phyloP scores from a whole-genome alignment of 35 echinoderm and acorn worm genomes.

The Ptychodera flava region DNA sequence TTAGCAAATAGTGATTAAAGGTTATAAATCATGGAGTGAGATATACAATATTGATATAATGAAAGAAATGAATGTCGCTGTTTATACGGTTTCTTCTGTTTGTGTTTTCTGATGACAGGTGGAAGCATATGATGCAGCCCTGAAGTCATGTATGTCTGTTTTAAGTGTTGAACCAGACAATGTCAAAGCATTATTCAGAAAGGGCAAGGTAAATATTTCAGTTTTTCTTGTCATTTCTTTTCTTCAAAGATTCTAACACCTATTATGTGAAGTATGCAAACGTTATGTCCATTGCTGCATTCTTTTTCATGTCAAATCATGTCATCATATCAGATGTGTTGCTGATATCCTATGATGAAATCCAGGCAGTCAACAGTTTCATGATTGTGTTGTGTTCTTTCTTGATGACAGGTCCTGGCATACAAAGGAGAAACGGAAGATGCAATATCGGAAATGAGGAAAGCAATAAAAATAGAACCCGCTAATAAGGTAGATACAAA shows the following conservation, averaged over 20 bases:
- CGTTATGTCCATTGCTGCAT: neutral
- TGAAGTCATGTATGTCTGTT: conserved; percentile 78
- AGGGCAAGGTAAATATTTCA: conserved; percentile 74
- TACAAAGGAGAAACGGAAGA: conserved; percentile 42
- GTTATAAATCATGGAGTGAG: too few species aligned
- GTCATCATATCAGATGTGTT: neutral
- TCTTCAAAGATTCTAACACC: neutral
- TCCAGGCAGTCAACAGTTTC: neutral
- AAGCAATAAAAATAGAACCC: conserved; percentile 47
- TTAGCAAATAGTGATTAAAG: too few species aligned
- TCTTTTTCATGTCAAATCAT: conserved; percentile 13
- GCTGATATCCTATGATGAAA: neutral
- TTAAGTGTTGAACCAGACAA: conserved; percentile 62
- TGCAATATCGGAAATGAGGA: conserved; percentile 34
- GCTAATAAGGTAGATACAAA: conserved; percentile 39
- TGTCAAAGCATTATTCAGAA: conserved; percentile 96
- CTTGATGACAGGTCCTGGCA: conserved; percentile 33
- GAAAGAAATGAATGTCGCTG: too few species aligned
- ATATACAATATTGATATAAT: too few species aligned
- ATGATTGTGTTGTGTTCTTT: neutral
- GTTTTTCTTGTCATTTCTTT: neutral
- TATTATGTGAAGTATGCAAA: neutral
- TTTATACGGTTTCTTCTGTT: too few species aligned
- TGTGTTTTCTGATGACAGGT: too few species aligned
- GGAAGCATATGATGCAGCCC: conserved; percentile 76